Base-by-base conservation (phyloP, 2,113 vertebrate genomes). In the Seriola aureovittata region DNA sequence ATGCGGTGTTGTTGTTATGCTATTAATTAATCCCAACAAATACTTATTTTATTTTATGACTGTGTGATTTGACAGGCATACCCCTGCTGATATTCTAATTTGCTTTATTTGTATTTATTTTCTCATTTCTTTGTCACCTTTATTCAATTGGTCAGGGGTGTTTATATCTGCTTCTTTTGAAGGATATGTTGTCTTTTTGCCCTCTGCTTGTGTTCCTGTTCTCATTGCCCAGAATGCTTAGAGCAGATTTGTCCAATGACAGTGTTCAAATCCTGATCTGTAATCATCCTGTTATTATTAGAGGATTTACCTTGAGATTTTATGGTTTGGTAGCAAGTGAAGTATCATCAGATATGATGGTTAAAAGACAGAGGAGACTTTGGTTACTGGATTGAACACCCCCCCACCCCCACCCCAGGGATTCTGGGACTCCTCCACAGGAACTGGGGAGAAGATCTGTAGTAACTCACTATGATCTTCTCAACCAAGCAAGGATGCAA, bases 91-190 rank as follows among this genome's bases (percentile, higher is more conserved):
- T 77, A 83, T 80, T 88, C 46, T 62, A 60, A 63, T 89, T 85
- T 73, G 46, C 71, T 91, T 86, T 85, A 55, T 82, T 80, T 80
- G 84, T 89, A 92, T 93, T 92, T 91, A 88, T 91, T 91, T 88
- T 25, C 34, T 73, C 38, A 12, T 23, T 63, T 76, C 46, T 11
- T 8, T 79, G 64, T 82, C 59, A 68, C 40, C 48, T 78, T 75
- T 66, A 67, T 79, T 76, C 3, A 9, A 13, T 57, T 66, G 54
- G 46, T 65, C 68, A 83, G 76, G 62, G 84, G 72, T 82, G 44
- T 77, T 79, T 36, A 72, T 82, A 79, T 38, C 29, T 63, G 52
- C 69, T 80, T 87, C 69, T 66, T 82, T 58, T 66, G 40, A 84
- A 80, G 57, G 69, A 66, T 52, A 8, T 65, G 14, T 66, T 66